Conservation (phyloP, 1,140 invertebrate genomes). For the Drosophila sproati region DNA sequence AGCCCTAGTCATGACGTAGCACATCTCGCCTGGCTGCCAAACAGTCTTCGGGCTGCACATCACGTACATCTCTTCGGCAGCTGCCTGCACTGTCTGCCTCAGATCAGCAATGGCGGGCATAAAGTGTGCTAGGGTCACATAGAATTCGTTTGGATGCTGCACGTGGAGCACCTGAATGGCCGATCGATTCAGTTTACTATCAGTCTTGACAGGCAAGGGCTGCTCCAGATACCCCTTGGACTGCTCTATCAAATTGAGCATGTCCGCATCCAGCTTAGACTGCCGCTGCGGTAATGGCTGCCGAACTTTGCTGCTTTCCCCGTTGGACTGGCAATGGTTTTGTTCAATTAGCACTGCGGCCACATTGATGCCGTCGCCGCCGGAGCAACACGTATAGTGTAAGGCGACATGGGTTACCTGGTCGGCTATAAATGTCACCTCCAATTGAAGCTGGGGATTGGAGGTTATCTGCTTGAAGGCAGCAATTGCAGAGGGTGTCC, state of each 20-base stretch:
- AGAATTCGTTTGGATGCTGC: conserved; percentile 68
- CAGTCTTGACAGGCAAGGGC: not conserved
- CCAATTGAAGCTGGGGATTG: conserved; percentile 64
- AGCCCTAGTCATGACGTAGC: conserved; percentile 40
- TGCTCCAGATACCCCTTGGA: conserved; percentile 3
- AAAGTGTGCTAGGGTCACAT: conserved; percentile 58
- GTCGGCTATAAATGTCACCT: conserved; percentile 26
- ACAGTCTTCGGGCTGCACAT: not conserved
- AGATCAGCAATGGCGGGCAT: conserved; percentile 17
- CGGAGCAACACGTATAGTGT: conserved; percentile 35
- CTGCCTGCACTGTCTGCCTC: conserved; percentile 26
- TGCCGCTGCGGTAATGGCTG: not conserved
- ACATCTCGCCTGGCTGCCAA: conserved; percentile 53
- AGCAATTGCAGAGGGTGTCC: conserved; percentile 52
- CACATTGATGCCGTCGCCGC: conserved; percentile 44
- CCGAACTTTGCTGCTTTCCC: conserved; percentile 37
- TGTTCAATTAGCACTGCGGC: conserved; percentile 56
- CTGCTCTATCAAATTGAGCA: conserved; percentile 34
- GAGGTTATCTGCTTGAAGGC: conserved; percentile 57
- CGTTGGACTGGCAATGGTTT: conserved; percentile 56
- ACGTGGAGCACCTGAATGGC: conserved; percentile 37
- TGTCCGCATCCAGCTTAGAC: conserved; percentile 16
- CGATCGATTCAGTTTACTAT: conserved; percentile 14
- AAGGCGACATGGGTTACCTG: conserved; percentile 48
- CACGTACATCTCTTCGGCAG: conserved; percentile 6